Base-by-base conservation (phyloP, 2,888 invertebrate genomes). In the Hofmannophila pseudospretella region DNA sequence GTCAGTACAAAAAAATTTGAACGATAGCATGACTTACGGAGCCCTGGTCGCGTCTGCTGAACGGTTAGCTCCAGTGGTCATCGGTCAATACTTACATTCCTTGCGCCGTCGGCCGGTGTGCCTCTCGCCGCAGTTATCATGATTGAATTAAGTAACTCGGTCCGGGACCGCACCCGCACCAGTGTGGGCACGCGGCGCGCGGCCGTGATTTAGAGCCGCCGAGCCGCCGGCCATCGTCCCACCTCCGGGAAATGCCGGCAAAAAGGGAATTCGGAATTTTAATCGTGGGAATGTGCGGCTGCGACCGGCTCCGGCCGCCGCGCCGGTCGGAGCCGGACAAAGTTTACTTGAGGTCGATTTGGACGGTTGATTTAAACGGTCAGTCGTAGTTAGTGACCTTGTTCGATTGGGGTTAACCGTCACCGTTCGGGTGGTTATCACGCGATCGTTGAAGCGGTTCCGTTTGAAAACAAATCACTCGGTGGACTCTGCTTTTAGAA, bases 261-360 rank as follows among this genome's bases (percentile, higher is more conserved):
- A 77, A 78, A 80, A 77, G 70, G 77, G 72, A 72, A 68, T 63
- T 59, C 53, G 58, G 74, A 74, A 79, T 79, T 77, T 75, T 71
- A 79, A 79, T 72, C 69, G 74, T 76, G 77, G 69, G 76, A 76
- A 69, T 50, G 56, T 51, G 40, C 67, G 57, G 58, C 47, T 67
- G 69, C 38, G 34, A 43, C 35, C n/a, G n/a, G 27, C 11, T 4
- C n/a, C 11, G 19, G 13, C 19, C 14, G 29, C n/a, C 35, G 27
- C 11, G 10, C n/a, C 11, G 19, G 13, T 26, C 14, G 29, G 29
- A 25, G 4, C 37, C 48, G 47, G 44, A 44, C 40, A 32, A 40
- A 61, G 78, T 82, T 81, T 82, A 76, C 79, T 81, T 81, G 80
- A 80, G 73, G 77, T 79, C 78, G 63, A 76, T 78, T 79, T 75